Percentiles rank a stretch among this genome's conserved stretches.
Evolutionary conservation across 1,140 invertebrate species (phyloP).

Genomic region (Pristionchus pacificus): DNA sequence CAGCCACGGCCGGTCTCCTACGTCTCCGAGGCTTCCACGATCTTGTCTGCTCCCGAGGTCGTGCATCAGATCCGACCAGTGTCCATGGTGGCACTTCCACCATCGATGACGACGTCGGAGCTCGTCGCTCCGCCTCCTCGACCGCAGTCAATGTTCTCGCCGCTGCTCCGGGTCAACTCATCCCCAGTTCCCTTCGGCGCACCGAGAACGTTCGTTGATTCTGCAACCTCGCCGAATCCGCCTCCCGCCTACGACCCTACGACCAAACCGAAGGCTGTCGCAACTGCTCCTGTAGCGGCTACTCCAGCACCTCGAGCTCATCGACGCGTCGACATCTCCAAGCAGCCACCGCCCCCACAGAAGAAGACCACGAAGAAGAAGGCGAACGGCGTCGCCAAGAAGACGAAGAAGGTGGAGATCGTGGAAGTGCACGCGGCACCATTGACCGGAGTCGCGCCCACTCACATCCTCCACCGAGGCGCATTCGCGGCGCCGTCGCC

Average conservation of each 20-base stretch:
- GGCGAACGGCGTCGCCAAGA: too few relatives aligned
- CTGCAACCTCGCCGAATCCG: background rate
- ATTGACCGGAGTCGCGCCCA: too few relatives aligned
- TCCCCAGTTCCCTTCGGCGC: background rate
- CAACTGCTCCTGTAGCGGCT: background rate
- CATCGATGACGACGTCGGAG: too few relatives aligned
- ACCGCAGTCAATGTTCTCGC: background rate
- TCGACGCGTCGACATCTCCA: slow-evolving; percentile 23
- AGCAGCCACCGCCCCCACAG: background rate
- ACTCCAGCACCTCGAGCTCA: background rate
- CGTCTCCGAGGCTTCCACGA: background rate
- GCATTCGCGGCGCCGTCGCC: too few relatives aligned
- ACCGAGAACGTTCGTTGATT: background rate
- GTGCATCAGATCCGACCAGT: too few relatives aligned
- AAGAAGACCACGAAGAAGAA: too few relatives aligned
- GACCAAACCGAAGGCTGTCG: background rate
- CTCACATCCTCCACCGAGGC: too few relatives aligned
- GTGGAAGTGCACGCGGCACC: too few relatives aligned
- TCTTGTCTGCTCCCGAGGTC: too few relatives aligned
- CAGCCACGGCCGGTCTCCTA: background rate
- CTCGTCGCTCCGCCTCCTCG: too few relatives aligned
- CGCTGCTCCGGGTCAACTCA: background rate
- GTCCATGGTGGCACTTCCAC: too few relatives aligned
- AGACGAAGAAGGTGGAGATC: background rate
- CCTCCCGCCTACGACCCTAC: background rate